A percentile compares a stretch with the other conserved stretches of the same genome.
phyloP scores from a whole-genome alignment of 1,140 invertebrate genomes.

The Brachionus plicatilis region DNA sequence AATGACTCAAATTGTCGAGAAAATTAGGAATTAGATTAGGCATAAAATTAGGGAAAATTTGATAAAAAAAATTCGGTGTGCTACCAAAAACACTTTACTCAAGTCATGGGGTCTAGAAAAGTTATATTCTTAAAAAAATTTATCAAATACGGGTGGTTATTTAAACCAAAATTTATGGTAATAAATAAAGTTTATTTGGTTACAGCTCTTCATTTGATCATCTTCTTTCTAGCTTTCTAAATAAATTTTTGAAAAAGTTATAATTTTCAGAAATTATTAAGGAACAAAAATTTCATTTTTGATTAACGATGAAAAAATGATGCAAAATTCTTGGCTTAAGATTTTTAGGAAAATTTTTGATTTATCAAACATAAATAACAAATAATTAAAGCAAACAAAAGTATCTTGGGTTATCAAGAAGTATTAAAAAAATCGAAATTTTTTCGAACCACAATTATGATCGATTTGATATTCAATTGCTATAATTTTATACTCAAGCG shows the following conservation, averaged over 20 bases:
- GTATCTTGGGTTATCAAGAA: not conserved
- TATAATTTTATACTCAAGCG: not conserved
- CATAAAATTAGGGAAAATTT: not conserved
- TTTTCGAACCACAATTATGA: not conserved
- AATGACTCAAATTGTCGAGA: not conserved
- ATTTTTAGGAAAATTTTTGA: not conserved
- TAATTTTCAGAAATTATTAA: not conserved
- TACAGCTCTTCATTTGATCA: no score
- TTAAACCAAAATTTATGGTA: no score
- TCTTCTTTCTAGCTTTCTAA: not conserved
- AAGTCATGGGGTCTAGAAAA: not conserved
- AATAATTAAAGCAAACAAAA: not conserved
- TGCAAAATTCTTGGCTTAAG: not conserved
- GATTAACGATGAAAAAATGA: not conserved
- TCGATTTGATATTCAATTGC: not conserved
- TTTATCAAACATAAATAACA: not conserved
- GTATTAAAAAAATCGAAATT: not conserved
- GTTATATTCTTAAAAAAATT: not conserved
- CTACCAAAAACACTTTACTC: not conserved
- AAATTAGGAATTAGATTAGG: not conserved
- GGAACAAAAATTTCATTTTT: not conserved
- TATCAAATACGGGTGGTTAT: no score
- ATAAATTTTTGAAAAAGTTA: not conserved
- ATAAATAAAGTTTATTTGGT: not conserved
- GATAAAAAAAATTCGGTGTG: not conserved